Base-by-base conservation (phyloP, 30 jellyfish, hydroid and myxozoan genomes). In the Chironex yamaguchii region DNA sequence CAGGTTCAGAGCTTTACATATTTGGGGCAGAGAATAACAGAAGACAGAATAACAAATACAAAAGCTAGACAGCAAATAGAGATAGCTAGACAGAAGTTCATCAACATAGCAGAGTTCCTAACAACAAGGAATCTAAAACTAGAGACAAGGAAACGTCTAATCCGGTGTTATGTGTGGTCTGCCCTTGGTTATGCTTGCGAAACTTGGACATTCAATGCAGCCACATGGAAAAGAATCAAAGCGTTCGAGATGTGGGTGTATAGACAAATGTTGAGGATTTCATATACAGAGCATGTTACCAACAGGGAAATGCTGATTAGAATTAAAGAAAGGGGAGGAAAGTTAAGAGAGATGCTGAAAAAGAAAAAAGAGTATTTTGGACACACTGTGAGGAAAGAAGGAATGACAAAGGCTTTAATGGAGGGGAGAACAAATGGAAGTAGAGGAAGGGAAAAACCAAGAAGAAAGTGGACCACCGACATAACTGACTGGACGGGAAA, bases 111-210 rank as follows among this genome's bases (percentile, higher is more conserved):
- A 70, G 48, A 49, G 1, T 34, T 70, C 9, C 49, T 70, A 34
- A 70, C 62, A 2, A 25, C 77, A 3, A 20, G 30, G 30, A 26
- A 50, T 50, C 20, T 64, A 42, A 64, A 21, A 25, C 27, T 64
- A 50, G 50, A 64, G 30, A 21, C 77, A 64, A 64, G 77, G 30
- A 42, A 25, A 25, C 3, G 77, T 25, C 9, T 50, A 25, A 24
- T 64, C 50, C 27, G 30, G 30, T 64, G 42, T 50, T 64, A 64
- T 67, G 81, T 67, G 32, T 67, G 62, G 81, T 9, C 32, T 29
- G 25, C 27, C 11, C 67, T 67, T 64, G 64, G 33, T 32, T 67
- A 67, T 67, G 81, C 64, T 1, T 67, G 81, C 36, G 81, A 67
- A 67, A 67, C 67, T 32, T 67, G 81, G 81, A 67, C 71, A 67